These are phyloP conservation scores for Sceloporus undulatus DNA, from an alignment of 2,113 vertebrate genomes.

Conservation along the genomic window DNA sequence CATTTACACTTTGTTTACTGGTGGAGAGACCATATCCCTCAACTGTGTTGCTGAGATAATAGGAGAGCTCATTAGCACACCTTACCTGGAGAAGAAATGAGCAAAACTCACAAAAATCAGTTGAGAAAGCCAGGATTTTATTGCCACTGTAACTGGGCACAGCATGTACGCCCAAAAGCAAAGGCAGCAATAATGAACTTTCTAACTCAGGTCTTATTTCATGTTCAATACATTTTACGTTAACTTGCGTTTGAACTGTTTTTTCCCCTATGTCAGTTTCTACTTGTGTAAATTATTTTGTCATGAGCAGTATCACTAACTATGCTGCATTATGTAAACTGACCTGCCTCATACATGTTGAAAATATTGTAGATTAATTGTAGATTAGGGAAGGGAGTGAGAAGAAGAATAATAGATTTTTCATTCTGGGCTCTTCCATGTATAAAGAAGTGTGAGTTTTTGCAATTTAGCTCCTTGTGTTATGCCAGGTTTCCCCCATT, in stretches of 20 bases:
- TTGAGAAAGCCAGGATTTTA: neutral
- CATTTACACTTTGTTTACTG: too few relatives aligned
- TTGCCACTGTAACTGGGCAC: neutral
- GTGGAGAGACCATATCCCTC: too few relatives aligned
- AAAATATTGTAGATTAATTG: neutral
- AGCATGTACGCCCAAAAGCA: neutral
- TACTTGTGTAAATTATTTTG: neutral
- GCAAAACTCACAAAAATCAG: neutral
- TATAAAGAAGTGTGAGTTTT: too few relatives aligned
- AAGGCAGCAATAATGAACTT: neutral
- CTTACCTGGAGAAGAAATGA: neutral
- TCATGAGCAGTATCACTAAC: neutral
- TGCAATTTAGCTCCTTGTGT: too few relatives aligned
- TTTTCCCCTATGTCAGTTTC: neutral
- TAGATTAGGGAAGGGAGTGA: too few relatives aligned
- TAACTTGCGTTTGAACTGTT: neutral
- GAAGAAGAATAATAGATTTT: too few relatives aligned
- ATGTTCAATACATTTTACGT: neutral
- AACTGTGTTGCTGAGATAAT: too few relatives aligned
- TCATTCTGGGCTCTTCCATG: too few relatives aligned
- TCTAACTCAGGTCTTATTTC: neutral
- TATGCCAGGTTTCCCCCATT: too few relatives aligned
- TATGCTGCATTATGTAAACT: neutral
- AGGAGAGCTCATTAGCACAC: too few relatives aligned
- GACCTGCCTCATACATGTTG: neutral